Evolutionary conservation across 2,888 invertebrate species (phyloP), one percentile per base, ranked within the genome.

Genomic region (Euzetes globulus): DNA sequence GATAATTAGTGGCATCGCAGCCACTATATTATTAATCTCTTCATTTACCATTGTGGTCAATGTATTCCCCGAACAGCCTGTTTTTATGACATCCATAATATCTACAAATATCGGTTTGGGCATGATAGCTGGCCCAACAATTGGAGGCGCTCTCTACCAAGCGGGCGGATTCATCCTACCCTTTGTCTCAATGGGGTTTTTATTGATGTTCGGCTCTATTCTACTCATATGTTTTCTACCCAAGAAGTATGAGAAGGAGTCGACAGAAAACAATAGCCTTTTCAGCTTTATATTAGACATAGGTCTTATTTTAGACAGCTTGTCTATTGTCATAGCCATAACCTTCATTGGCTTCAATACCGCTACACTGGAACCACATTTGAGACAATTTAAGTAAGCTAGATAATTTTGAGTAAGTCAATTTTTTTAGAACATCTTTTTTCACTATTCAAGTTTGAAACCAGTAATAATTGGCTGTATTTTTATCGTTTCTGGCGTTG

Each of bases 121-220:
- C 88, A 86, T 94, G 75, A 94, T 94, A 75, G 91, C 92, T 0
- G 94, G 95, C 0, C 95, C 95, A 0, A 91, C 91, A 0, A 87
- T 95, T 13, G 95, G 95, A 0, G 94, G 94, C 0, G 89, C 90
- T 0, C 85, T 95, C 0, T 95, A 90, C 22, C 50, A 72, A 29
- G 11, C 72, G n/a, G 73, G 76, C 25, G 92, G 92, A 0, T 93
- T 90, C 81, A 86, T 88, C 0, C 85, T 91, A 5, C 93, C 93
- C 0, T 94, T 94, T 80, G 89, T 88, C 0, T 88, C 91, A 0
- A 86, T 92, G 77, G 93, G 93, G 0, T 87, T 87, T 0, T 85
- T 89, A 0, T 84, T 92, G 0, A 5, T 41, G 41, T 4, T 41
- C 11, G 41, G 41, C 41, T 5, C 41, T 13, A 41, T 41, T 11